Base-by-base conservation (phyloP, 1,140 invertebrate species). In the Marisa cornuarietis region DNA sequence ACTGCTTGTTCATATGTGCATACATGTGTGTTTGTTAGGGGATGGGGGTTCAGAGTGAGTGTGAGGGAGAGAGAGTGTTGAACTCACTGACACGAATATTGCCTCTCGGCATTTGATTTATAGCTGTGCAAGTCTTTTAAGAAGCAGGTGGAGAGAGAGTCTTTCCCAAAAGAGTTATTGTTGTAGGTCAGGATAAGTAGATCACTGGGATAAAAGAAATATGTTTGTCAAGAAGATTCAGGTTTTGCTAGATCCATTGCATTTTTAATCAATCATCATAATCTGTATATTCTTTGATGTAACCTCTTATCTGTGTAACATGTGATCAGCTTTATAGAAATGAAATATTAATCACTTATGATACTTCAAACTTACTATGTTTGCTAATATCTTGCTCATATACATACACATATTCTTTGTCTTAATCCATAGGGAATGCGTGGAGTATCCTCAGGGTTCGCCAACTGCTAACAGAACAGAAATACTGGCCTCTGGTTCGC, bases 371-470 rank as follows among this genome's bases (percentile, higher is more conserved):
- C n/a, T 18, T 54, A 75, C 1, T 58, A 8, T 58, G 31, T 52
- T n/a, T 18, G 9, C 26, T 22, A 16, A 74, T 49, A 74, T 49
- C 16, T 49, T 49, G n/a, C n/a, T n/a, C n/a, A n/a, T n/a, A n/a
- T 49, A 74, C 72, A 74, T 51, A 74, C 72, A 74, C 16, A 74
- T 20, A 0, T 68, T n/a, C 42, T 71, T 51, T n/a, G 16, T 31
- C 51, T 58, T 10, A 58, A 4, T 58, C 54, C 54, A 58, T 49
- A 71, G 65, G n/a, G 65, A 78, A 1, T 22, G 52, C 6, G 52
- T 51, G 14, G 68, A 42, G 10, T 51, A 58, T 31, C 71, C 51
- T 14, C 77, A 26, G n/a, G 68, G 69, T n/a, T 79, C 68, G 2
- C 52, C 77, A 6, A 52, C 52, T 52, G 14, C 13, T 51, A 66